Evolutionary conservation across 2,797 vertebrate genomes (phyloP), one percentile per base, ranked within the genome.

Genomic region (Pampus argenteus): DNA sequence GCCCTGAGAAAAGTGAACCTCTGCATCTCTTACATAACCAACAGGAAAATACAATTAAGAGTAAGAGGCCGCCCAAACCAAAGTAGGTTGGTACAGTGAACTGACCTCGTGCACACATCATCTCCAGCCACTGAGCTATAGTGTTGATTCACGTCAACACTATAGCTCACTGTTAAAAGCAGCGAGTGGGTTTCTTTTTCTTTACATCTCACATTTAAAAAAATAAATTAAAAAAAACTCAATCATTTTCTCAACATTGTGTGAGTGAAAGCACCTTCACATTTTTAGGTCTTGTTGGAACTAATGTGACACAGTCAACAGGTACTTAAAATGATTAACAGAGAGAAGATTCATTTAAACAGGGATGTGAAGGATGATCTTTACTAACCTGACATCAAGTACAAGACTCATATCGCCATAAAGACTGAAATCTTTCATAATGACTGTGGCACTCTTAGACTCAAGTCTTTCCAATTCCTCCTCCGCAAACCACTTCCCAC

Each of bases 101-200:
- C 54, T 3, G 50, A 66, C 86, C 76, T 71, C 72, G 75, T 71
- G 62, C 60, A 49, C 23, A 23, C 23, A 57, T 69, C 56, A 45
- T 76, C 77, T 74, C 57, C 48, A 66, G 57, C 68, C n/a, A 23
- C 47, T 13, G 63, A 65, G n/a, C n/a, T n/a, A n/a, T n/a, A n/a
- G n/a, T n/a, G n/a, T n/a, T 81, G 82, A 89, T 66, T 87, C 87
- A 86, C 25, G 66, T 66, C 55, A 81, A 65, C 44, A 49, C 72
- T 25, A 49, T 73, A 71, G 42, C 44, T 73, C 36, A 11, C 67
- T 54, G 58, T 68, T 76, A 45, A 79, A 78, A 79, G 79, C 72
- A 73, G 25, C 22, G 69, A 71, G 78, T 83, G 83, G 83, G 79
- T 36, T 44, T 18, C 26, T 50, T 63, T 52, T 51, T 25, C 55